Evolutionary conservation across 2,797 vertebrate species (phyloP), one percentile per base, ranked within the genome.

Genomic region (Bucorvus abyssinicus): DNA sequence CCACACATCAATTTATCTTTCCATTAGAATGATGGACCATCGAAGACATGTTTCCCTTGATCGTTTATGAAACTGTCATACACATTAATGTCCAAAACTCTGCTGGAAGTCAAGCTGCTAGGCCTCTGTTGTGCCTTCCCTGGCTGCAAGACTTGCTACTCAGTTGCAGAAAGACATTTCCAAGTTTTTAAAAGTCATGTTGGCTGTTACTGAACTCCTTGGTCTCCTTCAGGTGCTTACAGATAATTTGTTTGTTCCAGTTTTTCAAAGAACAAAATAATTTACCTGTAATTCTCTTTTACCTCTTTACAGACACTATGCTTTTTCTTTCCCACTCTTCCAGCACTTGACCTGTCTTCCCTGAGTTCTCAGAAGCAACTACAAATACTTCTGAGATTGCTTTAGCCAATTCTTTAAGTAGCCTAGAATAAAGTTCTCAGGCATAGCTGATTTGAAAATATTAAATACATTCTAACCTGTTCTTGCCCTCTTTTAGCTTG

Each of bases 221-320:
- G 52, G 49, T 60, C 79, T 94, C 64, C 32, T 87, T 67, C 30
- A 67, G 30, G 27, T 79, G 59, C 26, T 82, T 83, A 77, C 4
- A 67, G 5, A 24, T 67, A 49, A 83, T 64, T 63, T 44, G 26
- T 76, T 92, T 93, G 49, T 50, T 70, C 53, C 56, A 68, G 10
- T n/a, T 87, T 81, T 94, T 59, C 75, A 74, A 90, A 74, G 42
- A 95, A 84, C 55, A 94, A 71, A 91, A 74, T 53, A n/a, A 77
- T 89, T 91, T 68, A 32, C 57, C 23, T 57, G 71, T 57, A 81
- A 90, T 87, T 94, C 64, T 49, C 77, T 79, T 90, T 55, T 20
- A 74, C 9, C n/a, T 79, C 68, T 77, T 80, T 27, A 60, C 6
- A 88, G 61, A 74, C 19, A 63, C 42, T 17, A 34, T 10, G 42